phyloP scores from a whole-genome alignment of 2,888 invertebrate species.

The Caenorhabditis sulstoni region DNA sequence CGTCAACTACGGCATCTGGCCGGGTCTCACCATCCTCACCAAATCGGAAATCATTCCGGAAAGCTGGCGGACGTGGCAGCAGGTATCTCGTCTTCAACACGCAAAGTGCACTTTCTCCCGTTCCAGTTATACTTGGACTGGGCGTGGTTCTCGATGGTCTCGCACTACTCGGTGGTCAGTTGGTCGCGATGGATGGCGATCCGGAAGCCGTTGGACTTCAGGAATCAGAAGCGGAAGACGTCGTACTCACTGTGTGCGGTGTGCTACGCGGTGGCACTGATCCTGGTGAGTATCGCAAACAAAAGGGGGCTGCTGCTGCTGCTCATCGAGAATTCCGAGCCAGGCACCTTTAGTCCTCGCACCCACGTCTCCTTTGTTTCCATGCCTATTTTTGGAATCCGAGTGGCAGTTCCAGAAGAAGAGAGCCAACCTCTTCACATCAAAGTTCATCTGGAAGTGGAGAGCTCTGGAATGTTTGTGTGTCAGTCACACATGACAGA shows the following conservation, averaged over 20 bases:
- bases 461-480: constrained; percentile 26
- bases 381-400: constrained; percentile 22
- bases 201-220: constrained; percentile 69
- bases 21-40: constrained; percentile 74
- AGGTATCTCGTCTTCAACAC: constrained; percentile 50
- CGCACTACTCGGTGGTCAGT: constrained; percentile 75
- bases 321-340: constrained; percentile 37
- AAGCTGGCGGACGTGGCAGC: constrained; percentile 73
- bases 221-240: constrained; percentile 66
- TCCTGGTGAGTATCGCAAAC: constrained; percentile 69
- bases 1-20: constrained; percentile 78
- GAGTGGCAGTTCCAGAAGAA: too few species aligned
- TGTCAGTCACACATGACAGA: not conserved
- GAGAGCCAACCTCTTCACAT: constrained; percentile 1
- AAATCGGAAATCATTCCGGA: constrained; percentile 75
- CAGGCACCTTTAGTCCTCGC: constrained; percentile 25
- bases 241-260: constrained; percentile 72
- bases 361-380: constrained; percentile 33
- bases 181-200: constrained; percentile 79
- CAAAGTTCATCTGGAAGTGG: constrained; percentile 8
- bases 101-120: not conserved
- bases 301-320: constrained; percentile 16
- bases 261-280: constrained; percentile 74
- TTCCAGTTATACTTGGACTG: constrained; percentile 76
- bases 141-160: constrained; percentile 79